Conservation (phyloP, 2,113 vertebrate genomes). For the Zosterops borbonicus region DNA sequence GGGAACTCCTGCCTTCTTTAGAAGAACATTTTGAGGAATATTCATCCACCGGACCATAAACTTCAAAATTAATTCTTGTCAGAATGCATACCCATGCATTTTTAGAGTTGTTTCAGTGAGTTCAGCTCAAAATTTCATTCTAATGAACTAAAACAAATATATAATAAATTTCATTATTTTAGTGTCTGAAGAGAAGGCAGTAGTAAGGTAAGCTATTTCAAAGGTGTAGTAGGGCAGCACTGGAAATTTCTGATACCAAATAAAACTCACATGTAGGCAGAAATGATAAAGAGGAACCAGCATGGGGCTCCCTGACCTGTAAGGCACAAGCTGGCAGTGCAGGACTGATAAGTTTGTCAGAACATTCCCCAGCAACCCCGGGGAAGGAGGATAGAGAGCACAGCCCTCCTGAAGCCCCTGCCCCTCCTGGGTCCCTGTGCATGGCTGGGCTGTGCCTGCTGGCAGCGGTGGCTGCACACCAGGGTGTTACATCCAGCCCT, state of each 20-base stretch:
- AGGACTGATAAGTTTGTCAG: background rate
- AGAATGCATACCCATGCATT: background rate
- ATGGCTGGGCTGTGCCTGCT: background rate
- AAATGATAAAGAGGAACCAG: background rate
- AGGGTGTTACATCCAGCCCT: background rate
- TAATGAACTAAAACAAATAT: background rate
- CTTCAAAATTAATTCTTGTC: background rate
- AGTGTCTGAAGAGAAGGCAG: background rate
- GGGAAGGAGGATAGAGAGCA: background rate
- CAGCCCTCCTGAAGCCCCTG: background rate
- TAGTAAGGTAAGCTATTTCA: background rate
- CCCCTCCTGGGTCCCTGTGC: background rate
- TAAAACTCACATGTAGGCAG: background rate
- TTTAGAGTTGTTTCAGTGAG: rapidly evolving
- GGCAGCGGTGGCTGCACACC: background rate
- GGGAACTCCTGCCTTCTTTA: background rate
- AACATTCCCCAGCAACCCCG: background rate
- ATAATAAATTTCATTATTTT: background rate
- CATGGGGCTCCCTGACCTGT: background rate
- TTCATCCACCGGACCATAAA: background rate
- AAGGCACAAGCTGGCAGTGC: background rate
- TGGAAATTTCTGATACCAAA: background rate
- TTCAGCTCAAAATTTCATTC: background rate
- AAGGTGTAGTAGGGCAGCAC: background rate
- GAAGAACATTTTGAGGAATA: background rate